phyloP scores from a whole-genome alignment of 2,797 vertebrate genomes.

The Sylvilagus floridanus region DNA sequence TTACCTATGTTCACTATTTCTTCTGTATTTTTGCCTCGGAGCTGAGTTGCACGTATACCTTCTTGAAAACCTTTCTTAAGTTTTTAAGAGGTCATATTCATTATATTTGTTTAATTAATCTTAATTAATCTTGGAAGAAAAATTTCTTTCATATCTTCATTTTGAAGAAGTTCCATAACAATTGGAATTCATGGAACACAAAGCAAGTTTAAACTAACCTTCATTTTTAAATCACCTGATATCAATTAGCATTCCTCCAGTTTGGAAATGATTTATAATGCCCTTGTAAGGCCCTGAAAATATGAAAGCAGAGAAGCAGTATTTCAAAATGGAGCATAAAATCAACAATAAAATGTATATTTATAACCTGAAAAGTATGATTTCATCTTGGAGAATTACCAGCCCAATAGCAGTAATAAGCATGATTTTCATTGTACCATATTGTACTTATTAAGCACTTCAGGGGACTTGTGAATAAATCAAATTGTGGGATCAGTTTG shows the following conservation, averaged over 20 bases:
- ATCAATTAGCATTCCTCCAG: slow-evolving; percentile 91
- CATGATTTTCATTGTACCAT: slow-evolving; percentile 90
- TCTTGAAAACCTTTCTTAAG: slow-evolving; percentile 25
- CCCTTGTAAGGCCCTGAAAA: slow-evolving; percentile 91
- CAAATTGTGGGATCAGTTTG: slow-evolving; percentile 90
- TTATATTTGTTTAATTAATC: slow-evolving; percentile 60
- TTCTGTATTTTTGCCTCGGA: neutral
- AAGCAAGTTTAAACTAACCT: slow-evolving; percentile 85
- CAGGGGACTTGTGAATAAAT: slow-evolving; percentile 91
- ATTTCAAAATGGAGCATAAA: slow-evolving; percentile 92
- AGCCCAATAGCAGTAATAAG: slow-evolving; percentile 91
- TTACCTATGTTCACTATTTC: neutral
- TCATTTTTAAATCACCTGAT: slow-evolving; percentile 90
- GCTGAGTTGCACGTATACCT: neutral
- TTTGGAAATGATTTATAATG: slow-evolving; percentile 89
- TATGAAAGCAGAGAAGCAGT: slow-evolving; percentile 92
- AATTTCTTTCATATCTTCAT: slow-evolving; percentile 80
- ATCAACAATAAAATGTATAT: slow-evolving; percentile 93
- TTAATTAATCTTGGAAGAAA: slow-evolving; percentile 83
- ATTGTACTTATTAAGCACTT: slow-evolving; percentile 92
- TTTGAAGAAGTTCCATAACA: slow-evolving; percentile 77
- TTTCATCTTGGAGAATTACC: slow-evolving; percentile 93
- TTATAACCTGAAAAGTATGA: slow-evolving; percentile 93
- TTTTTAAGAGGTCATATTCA: slow-evolving; percentile 41
- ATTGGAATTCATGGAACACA: slow-evolving; percentile 84